phyloP scores from a whole-genome alignment of 2,888 invertebrate species.

The Eristalis pertinax region DNA sequence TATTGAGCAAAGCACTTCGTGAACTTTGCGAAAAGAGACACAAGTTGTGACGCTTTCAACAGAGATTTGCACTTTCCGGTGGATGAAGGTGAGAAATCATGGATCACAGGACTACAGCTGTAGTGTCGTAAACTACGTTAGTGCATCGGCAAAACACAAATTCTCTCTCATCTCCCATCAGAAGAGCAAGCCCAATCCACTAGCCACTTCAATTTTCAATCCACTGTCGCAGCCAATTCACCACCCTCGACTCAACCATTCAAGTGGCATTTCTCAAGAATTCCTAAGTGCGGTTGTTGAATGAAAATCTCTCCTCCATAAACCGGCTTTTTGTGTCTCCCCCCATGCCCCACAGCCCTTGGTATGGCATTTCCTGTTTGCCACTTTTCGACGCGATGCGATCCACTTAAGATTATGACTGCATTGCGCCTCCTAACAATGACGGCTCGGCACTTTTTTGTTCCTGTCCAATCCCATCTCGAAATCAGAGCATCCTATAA shows the following conservation, averaged over 20 bases:
- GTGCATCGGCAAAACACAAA: no score
- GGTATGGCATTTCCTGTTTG: not conserved
- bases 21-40: not conserved
- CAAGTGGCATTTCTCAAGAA: not conserved
- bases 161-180: no score
- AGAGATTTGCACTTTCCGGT: not conserved
- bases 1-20: not conserved
- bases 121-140: no score
- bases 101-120: no score
- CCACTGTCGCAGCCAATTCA: not conserved
- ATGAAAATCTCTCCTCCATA: not conserved
- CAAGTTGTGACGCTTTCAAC: not conserved
- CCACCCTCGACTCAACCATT: not conserved
- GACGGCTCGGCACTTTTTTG: not conserved
- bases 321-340: no score
- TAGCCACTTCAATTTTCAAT: not conserved
- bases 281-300: not conserved
- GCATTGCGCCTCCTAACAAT: not conserved
- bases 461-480: constrained; percentile 27
- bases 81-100: not conserved
- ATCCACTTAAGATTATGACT: not conserved
- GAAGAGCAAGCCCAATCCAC: no score
- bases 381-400: not conserved
- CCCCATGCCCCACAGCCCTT: not conserved
- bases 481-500: constrained; percentile 45